Percentiles rank a stretch among this genome's conserved stretches.
These are phyloP conservation scores for Cyprinodon tularosa DNA, from an alignment of 2,113 vertebrate species.

Conservation along the genomic window DNA sequence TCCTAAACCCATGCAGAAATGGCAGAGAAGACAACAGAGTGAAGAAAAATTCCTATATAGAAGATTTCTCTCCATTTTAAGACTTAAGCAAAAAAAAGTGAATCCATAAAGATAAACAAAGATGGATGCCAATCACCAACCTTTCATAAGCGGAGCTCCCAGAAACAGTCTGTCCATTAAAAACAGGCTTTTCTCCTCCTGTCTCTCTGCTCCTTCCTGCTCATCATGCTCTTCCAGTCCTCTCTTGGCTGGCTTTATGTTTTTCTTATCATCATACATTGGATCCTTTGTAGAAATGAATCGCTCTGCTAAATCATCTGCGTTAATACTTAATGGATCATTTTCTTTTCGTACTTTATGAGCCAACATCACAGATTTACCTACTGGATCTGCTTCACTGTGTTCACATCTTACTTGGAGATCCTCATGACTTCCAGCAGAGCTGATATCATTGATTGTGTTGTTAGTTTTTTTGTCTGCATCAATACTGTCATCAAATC, in stretches of 20 bases:
- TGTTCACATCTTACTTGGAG: not conserved
- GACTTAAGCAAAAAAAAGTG: not conserved
- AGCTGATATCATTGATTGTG: not conserved
- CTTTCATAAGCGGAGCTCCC: slow-evolving; percentile 55
- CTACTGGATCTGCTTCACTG: slow-evolving; percentile 4
- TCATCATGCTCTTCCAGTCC: slow-evolving; percentile 10
- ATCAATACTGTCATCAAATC: not conserved
- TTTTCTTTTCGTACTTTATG: slow-evolving; percentile 13
- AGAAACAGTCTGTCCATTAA: slow-evolving; percentile 73
- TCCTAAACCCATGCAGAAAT: slow-evolving; percentile 52
- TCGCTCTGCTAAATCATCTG: not conserved
- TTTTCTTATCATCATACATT: not conserved
- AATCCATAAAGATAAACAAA: not conserved
- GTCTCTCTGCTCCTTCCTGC: slow-evolving; percentile 10
- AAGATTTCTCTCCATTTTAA: not conserved
- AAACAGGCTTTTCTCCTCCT: slow-evolving; percentile 55
- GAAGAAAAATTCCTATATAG: too few relatives aligned
- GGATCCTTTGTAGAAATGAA: not conserved
- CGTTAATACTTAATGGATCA: not conserved
- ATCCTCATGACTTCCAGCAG: not conserved
- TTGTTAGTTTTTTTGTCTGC: not conserved
- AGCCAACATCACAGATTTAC: not conserved
- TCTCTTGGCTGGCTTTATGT: not conserved
- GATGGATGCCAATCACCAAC: slow-evolving; percentile 35
- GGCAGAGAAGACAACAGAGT: slow-evolving; percentile 16